Evolutionary conservation across 2,888 invertebrate genomes (phyloP), one percentile per base, ranked within the genome.

Genomic region (Lordiphosa andalusiaca): DNA sequence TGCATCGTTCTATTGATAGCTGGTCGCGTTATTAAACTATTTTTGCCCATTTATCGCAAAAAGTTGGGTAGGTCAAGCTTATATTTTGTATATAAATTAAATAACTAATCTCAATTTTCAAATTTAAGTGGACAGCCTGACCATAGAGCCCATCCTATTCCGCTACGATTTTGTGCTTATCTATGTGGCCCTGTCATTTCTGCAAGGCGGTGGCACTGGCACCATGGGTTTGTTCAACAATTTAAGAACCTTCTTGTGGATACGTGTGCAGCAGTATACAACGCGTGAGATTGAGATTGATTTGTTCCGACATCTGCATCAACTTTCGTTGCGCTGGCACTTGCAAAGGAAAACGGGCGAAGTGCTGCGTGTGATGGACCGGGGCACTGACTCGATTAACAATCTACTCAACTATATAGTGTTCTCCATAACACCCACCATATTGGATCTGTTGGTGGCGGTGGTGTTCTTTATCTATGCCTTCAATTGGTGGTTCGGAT

Each of bases 371-470:
- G 94, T 99, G 0, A 98, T 99, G 96, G 99, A 99, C 90, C 92
- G 99, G 64, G 99, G 99, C 70, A 98, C 98, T 0, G 97, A 96
- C 80, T 98, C 98, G 53, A 97, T 99, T 75, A 98, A 98, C 90
- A 97, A 95, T 89, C 91, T 99, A 7, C 92, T 99, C 1, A 97
- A 95, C 83, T 97, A 95, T 86, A 95, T 98, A 46, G 90, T 98
- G 39, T 98, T 98, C 90, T 96, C 96, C 41, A 98, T 99, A 71
- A 88, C 94, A 0, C 99, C 99, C 0, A 98, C 98, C 0, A 93
- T 99, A 57, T 90, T 96, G 10, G 99, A 99, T 88, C 97, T 99
- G 60, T 44, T 97, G 0, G 92, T 99, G 2, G 99, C 99, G 1
- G 93, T 98, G 13, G 90, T 95, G 2, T 99, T 93, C 89, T 99